Conservation (phyloP, 2,113 vertebrate genomes). For the Mormyrus lacerda region DNA sequence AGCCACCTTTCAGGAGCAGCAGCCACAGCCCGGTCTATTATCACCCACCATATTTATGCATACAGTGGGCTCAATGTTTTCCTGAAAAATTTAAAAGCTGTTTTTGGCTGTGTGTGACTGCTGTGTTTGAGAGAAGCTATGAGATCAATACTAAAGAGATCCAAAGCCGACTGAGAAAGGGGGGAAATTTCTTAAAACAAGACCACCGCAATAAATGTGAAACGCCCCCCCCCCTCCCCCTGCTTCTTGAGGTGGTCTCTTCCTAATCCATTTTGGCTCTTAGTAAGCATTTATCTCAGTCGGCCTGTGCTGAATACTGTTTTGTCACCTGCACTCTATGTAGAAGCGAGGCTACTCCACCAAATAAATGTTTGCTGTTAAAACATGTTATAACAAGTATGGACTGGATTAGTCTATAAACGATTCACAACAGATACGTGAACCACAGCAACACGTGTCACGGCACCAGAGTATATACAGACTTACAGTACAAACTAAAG, state of each 20-base stretch:
- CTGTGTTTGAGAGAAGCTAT: neutral
- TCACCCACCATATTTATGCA: neutral
- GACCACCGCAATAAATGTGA: neutral
- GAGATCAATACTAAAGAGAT: neutral
- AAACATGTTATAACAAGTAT: neutral
- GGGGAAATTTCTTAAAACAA: neutral
- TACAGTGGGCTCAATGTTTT: neutral
- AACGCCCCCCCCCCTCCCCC: neutral
- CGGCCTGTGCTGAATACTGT: neutral
- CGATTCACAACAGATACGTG: neutral
- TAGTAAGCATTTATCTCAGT: neutral
- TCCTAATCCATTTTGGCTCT: neutral
- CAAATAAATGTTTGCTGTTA: neutral
- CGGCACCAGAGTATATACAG: neutral
- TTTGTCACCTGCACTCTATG: neutral
- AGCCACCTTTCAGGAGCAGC: neutral
- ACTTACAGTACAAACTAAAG: neutral
- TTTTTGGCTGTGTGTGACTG: neutral
- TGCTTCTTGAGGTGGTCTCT: neutral
- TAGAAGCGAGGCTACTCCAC: neutral
- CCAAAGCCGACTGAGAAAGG: neutral
- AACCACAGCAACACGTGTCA: neutral
- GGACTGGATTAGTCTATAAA: neutral
- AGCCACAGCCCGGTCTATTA: neutral
- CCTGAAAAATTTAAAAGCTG: neutral